phyloP scores from a whole-genome alignment of 2,113 vertebrate genomes.

The Festucalex cinctus region DNA sequence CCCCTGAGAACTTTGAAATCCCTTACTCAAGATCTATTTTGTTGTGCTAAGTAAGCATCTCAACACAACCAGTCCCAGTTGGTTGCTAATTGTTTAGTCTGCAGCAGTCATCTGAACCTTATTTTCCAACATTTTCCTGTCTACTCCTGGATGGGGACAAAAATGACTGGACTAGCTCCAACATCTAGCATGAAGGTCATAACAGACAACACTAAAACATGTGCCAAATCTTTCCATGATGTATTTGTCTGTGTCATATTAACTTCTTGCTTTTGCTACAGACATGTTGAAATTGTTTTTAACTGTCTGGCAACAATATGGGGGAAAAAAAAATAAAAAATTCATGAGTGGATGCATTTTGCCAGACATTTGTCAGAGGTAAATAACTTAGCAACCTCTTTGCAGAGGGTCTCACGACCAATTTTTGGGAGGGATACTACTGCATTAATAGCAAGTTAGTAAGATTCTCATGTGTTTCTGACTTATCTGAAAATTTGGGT shows the following conservation, averaged over 20 bases:
- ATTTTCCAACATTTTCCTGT: background rate
- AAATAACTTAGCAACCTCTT: no score
- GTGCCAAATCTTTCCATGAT: background rate
- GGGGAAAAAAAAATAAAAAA: no score
- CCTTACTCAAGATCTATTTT: background rate
- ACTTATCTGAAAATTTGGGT: no score
- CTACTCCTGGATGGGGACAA: background rate
- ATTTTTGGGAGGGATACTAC: no score
- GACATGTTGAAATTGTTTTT: background rate
- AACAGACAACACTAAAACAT: background rate
- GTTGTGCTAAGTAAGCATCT: background rate
- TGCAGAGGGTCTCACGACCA: no score
- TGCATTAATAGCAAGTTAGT: no score
- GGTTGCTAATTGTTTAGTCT: background rate
- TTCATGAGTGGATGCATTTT: no score
- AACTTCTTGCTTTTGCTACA: background rate
- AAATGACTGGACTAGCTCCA: background rate
- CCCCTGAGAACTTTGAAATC: background rate
- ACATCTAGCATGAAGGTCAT: background rate
- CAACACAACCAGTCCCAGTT: background rate
- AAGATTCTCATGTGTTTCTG: no score
- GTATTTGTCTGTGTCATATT: background rate
- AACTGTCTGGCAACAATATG: background rate
- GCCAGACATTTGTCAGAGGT: no score
- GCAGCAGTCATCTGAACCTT: background rate